Conservation (phyloP, 2,113 vertebrate genomes). For the Tachuris rubrigastra region DNA sequence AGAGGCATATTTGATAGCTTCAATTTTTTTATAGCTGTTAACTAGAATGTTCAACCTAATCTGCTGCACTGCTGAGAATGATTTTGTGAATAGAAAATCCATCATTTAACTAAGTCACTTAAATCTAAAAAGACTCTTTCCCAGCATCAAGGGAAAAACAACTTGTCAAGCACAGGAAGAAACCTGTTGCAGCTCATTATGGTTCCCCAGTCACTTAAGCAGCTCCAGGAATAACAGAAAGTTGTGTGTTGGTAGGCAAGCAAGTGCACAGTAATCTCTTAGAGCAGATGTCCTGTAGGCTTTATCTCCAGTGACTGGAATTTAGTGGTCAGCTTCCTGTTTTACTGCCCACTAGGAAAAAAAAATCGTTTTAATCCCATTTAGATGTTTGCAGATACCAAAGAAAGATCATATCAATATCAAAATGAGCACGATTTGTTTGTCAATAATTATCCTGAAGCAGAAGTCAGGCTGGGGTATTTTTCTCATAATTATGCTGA, state of each 20-base stretch:
- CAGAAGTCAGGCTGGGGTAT: neutral
- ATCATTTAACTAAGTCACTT: neutral
- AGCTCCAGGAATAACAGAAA: neutral
- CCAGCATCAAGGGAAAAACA: neutral
- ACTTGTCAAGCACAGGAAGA: neutral
- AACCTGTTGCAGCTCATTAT: neutral
- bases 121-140: neutral
- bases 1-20: neutral
- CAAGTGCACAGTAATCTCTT: neutral
- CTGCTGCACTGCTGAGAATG: neutral
- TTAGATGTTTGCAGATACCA: neutral
- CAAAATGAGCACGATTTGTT: neutral
- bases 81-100: neutral
- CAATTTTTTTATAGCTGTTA: neutral
- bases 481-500: neutral
- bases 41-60: neutral
- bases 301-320: constrained; percentile 29
- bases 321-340: neutral
- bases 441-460: neutral
- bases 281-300: neutral
- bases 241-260: neutral
- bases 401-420: neutral
- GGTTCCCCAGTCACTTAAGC: neutral
- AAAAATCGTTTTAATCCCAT: neutral
- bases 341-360: neutral